These are phyloP conservation scores for Polypedilum vanderplanki DNA, from an alignment of 1,140 invertebrate genomes.

Conservation along the genomic window DNA sequence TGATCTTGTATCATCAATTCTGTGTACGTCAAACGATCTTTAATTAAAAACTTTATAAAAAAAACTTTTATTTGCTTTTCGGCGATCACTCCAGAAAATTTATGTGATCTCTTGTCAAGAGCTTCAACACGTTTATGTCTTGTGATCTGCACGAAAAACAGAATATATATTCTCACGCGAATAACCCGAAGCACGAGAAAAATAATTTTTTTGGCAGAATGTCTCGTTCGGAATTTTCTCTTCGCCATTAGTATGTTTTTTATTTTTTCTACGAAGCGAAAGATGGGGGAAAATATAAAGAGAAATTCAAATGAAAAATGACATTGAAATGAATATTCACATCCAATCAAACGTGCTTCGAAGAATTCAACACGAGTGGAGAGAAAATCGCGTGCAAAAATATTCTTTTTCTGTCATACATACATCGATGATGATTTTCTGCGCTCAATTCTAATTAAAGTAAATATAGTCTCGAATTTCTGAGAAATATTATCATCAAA, in stretches of 20 bases:
- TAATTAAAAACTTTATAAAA: no score
- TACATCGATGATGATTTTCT: no score
- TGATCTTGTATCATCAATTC: no score
- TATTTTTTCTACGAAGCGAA: neutral
- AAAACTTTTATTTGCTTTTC: neutral
- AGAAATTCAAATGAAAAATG: neutral
- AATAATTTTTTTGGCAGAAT: neutral
- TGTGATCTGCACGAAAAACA: conserved; percentile 8
- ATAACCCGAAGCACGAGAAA: neutral
- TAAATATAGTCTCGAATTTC: no score
- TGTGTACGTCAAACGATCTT: no score
- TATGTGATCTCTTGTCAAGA: conserved; percentile 14
- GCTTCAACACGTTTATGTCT: conserved; percentile 25
- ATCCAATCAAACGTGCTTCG: conserved; percentile 8
- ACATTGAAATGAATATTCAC: conserved; percentile 18
- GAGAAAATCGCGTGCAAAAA: neutral
- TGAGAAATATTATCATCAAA: no score
- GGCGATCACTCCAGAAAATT: neutral
- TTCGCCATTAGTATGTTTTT: neutral
- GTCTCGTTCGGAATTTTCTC: neutral
- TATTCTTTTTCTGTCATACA: neutral
- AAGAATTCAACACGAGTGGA: neutral
- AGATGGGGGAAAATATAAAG: neutral
- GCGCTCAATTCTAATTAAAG: no score
- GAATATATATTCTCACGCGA: neutral